These are phyloP conservation scores for Oxytorus armatus DNA, from an alignment of 2,888 invertebrate genomes.

Conservation along the genomic window DNA sequence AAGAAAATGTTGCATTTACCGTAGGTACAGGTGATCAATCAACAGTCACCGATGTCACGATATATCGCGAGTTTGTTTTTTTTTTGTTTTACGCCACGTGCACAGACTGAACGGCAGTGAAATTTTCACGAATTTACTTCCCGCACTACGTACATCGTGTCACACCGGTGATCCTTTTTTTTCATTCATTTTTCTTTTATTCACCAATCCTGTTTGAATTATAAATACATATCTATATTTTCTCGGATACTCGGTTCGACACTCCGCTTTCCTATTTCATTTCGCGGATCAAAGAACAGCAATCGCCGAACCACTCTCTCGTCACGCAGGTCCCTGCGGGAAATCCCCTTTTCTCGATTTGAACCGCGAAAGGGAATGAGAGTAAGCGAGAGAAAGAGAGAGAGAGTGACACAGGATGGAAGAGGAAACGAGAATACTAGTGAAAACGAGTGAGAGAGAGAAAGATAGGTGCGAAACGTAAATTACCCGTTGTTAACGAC, in stretches of 20 bases:
- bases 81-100: neutral
- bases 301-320: slow-evolving; percentile 38
- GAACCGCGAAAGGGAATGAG: slow-evolving; percentile 25
- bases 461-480: slow-evolving; percentile 72
- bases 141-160: neutral
- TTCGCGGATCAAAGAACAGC: slow-evolving; percentile 61
- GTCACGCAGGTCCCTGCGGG: slow-evolving; percentile 38
- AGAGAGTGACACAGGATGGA: slow-evolving; percentile 19
- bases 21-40: neutral
- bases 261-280: slow-evolving; percentile 44
- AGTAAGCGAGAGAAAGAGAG: slow-evolving; percentile 27
- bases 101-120: neutral
- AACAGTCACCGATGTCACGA: neutral
- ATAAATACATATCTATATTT: slow-evolving; percentile 21
- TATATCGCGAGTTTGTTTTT: neutral
- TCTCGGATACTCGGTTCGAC: slow-evolving; percentile 37
- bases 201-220: neutral
- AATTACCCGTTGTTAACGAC: slow-evolving; percentile 71
- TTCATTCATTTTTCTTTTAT: neutral
- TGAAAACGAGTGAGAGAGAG: slow-evolving; percentile 33
- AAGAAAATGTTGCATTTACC: neutral
- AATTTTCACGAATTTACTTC: neutral
- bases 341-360: slow-evolving; percentile 40
- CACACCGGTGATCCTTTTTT: slow-evolving; percentile 11
- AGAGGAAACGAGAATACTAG: slow-evolving; percentile 26